Conservation (phyloP, 2,797 vertebrate species). For the Vultur gryphus region DNA sequence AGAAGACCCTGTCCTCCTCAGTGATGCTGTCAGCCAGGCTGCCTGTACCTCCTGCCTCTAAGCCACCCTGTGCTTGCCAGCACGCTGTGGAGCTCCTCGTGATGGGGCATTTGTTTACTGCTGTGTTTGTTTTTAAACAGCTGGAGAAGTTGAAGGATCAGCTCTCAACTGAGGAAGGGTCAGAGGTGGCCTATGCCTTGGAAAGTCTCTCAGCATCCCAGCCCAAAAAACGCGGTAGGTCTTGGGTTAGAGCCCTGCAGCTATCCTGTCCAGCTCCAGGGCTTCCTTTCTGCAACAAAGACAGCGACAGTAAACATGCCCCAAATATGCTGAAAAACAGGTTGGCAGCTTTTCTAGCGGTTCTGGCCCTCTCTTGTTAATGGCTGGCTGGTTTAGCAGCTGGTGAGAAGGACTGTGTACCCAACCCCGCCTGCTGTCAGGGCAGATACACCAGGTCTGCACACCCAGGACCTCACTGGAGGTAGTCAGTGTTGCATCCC, state of each 20-base stretch:
- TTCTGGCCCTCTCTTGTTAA: not conserved
- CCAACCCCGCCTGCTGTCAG: rapidly evolving
- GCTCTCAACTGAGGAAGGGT: conserved; percentile 29
- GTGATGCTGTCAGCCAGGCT: not conserved
- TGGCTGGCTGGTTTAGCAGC: not conserved
- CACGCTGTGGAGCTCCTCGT: not conserved
- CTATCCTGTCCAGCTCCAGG: not conserved
- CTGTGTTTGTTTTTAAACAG: conserved; percentile 42
- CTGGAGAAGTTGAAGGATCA: conserved; percentile 68
- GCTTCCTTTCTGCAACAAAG: not conserved
- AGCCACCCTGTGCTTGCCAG: not conserved
- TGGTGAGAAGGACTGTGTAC: not conserved
- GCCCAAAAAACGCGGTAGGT: conserved; percentile 65
- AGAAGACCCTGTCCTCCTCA: not conserved
- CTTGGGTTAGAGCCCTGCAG: not conserved
- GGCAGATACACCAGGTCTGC: not conserved
- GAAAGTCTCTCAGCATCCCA: conserved; percentile 43
- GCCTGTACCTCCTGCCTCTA: not conserved
- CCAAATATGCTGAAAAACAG: not conserved
- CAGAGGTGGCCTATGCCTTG: conserved; percentile 41
- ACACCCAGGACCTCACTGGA: not conserved
- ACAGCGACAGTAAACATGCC: not conserved
- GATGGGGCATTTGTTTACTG: not conserved
- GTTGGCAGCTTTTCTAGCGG: not conserved
- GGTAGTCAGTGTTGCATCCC: not conserved